Base-by-base conservation (phyloP, 2,113 vertebrate species). In the Saccopteryx bilineata region DNA sequence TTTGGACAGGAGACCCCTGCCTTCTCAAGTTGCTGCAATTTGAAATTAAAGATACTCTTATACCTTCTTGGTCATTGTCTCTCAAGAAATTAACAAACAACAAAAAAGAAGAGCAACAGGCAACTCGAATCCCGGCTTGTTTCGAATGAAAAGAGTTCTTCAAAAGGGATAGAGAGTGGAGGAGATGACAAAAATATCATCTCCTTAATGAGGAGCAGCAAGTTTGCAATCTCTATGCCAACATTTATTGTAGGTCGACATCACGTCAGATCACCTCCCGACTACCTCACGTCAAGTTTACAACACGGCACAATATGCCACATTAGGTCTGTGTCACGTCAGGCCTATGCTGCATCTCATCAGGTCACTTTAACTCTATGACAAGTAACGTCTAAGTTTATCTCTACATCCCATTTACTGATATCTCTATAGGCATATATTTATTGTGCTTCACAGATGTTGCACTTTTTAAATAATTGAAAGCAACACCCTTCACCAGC, bases 131-230 rank as follows among this genome's bases (percentile, higher is more conserved):
- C 39, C 39, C 39, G 39, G 39, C 39, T 39, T 39, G 39, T 39
- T 39, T 39, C 39, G 7, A 1, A 15, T 4, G 39, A 3, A 66
- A 7, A 7, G 1, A 24, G 24, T 23, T 54, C 23, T 87, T 46
- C n/a, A 52, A 66, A 72, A 63, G 0, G 10, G 0, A 24, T 8
- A 2, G 6, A 12, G 7, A 63, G 31, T 1, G 10, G 2, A 39
- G 26, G 19, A 28, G 7, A 81, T 52, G 23, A 50, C 10, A 11
- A 5, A 63, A 71, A 60, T 39, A 0, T 15, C 6, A 92, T 3
- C 1, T 24, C 0, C 8, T 0, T 17, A 68, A 5, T 1, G n/a
- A 58, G 46, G 18, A 76, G 9, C 10, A 78, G 46, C 2, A 13
- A 13, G 5, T 19, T 48, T 0, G 5, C 15, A 75, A 68, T 2